Evolutionary conservation across 2,113 vertebrate genomes (phyloP).

Genomic region (Amblyopsis rosae): DNA sequence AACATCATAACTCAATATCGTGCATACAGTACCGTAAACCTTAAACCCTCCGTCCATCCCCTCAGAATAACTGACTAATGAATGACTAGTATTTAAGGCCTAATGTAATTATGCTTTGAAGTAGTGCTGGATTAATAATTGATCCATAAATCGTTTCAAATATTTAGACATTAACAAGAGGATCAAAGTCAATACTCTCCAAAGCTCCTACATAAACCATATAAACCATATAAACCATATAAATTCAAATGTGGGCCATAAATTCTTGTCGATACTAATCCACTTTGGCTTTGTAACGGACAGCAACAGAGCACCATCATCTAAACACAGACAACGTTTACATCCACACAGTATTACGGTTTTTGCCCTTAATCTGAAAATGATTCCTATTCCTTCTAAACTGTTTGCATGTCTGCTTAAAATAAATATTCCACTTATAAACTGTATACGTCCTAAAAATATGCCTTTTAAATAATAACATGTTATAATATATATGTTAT

Average conservation of each 20-base stretch:
- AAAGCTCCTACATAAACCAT: constrained; percentile 5
- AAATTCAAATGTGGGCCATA: background rate
- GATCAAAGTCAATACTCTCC: background rate
- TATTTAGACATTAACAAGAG: background rate
- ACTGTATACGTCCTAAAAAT: no score
- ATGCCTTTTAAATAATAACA: no score
- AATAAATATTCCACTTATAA: no score
- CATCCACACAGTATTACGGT: no score
- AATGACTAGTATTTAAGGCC: no score
- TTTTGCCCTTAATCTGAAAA: no score
- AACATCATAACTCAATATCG: background rate
- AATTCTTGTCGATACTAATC: constrained; percentile 21
- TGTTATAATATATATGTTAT: no score
- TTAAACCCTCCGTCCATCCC: constrained; percentile 9
- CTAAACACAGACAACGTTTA: constrained; percentile 12
- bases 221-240: background rate
- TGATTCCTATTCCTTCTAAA: no score
- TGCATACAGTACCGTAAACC: constrained; percentile 10
- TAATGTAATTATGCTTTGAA: constrained; percentile 19
- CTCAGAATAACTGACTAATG: constrained; percentile 13
- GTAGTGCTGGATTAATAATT: constrained; percentile 43
- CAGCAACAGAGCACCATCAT: background rate
- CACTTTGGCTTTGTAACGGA: constrained; percentile 7
- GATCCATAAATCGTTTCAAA: constrained; percentile 10
- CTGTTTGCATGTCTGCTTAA: no score